Percentiles rank a stretch among this genome's conserved stretches.
These are phyloP conservation scores for Phengaris arion DNA, from an alignment of 2,888 invertebrate genomes.

Conservation along the genomic window DNA sequence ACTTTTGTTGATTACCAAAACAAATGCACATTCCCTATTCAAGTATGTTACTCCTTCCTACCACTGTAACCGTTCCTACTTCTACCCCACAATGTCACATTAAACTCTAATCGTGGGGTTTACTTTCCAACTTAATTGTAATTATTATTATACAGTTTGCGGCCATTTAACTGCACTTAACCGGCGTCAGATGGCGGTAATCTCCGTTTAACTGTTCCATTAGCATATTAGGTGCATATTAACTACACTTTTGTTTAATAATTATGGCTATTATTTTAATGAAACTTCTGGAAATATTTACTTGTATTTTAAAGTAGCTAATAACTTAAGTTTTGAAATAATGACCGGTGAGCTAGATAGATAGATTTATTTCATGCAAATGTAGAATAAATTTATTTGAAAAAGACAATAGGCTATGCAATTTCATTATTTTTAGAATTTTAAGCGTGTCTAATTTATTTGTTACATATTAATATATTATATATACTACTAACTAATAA, in stretches of 20 bases:
- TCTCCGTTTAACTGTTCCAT: constrained; percentile 44
- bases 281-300: not conserved
- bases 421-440: no score
- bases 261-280: not conserved
- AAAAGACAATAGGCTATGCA: no score
- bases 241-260: constrained; percentile 33
- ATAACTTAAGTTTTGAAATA: not conserved
- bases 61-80: not conserved
- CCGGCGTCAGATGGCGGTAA: constrained; percentile 46
- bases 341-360: not conserved
- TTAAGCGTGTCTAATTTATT: no score
- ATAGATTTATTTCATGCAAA: not conserved
- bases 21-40: no score
- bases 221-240: constrained; percentile 44
- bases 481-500: no score
- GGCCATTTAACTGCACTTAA: constrained; percentile 43
- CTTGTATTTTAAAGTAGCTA: not conserved
- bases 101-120: not conserved
- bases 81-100: no score
- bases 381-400: no score
- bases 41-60: no score
- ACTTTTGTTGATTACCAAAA: no score
- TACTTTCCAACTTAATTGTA: constrained; percentile 21
- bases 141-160: constrained; percentile 34
- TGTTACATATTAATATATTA: no score